These are phyloP conservation scores for Drosophila ambigua DNA, from an alignment of 1,140 invertebrate species.

Conservation along the genomic window DNA sequence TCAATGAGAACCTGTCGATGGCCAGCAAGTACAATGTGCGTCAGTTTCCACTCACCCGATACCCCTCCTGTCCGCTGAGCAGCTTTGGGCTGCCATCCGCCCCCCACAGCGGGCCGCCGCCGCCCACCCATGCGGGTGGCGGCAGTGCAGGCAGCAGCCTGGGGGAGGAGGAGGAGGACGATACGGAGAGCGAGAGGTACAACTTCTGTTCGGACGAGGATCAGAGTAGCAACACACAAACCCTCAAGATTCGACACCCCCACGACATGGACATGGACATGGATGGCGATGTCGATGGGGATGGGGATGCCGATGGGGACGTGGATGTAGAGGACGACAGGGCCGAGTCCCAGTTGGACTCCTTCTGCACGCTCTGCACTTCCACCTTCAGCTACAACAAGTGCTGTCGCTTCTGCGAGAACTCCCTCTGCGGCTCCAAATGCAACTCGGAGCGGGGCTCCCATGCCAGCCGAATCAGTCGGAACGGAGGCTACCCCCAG, in stretches of 20 bases:
- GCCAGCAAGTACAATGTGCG: slow-evolving; percentile 73
- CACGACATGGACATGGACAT: slow-evolving; percentile 24
- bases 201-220: slow-evolving; percentile 78
- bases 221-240: slow-evolving; percentile 60
- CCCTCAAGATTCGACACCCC: slow-evolving; percentile 39
- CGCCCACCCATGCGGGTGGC: background rate
- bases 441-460: slow-evolving; percentile 75
- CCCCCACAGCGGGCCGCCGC: background rate
- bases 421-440: slow-evolving; percentile 76
- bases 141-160: slow-evolving; percentile 61
- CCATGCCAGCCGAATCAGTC: slow-evolving; percentile 61
- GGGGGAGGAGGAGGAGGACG: slow-evolving; percentile 58
- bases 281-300: slow-evolving; percentile 20
- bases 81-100: slow-evolving; percentile 38
- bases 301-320: background rate
- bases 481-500: slow-evolving; percentile 13
- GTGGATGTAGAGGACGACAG: slow-evolving; percentile 35
- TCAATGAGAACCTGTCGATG: slow-evolving; percentile 83
- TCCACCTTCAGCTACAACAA: slow-evolving; percentile 83
- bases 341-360: slow-evolving; percentile 70
- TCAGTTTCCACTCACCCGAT: slow-evolving; percentile 63
- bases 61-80: slow-evolving; percentile 72
- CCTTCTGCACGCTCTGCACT: slow-evolving; percentile 81
- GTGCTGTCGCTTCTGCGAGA: slow-evolving; percentile 77
- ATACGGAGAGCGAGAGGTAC: slow-evolving; percentile 62